A percentile compares a stretch with the other conserved stretches of the same genome.
Conservation (phyloP, 2,113 vertebrate species). For the Plecotus auritus region DNA sequence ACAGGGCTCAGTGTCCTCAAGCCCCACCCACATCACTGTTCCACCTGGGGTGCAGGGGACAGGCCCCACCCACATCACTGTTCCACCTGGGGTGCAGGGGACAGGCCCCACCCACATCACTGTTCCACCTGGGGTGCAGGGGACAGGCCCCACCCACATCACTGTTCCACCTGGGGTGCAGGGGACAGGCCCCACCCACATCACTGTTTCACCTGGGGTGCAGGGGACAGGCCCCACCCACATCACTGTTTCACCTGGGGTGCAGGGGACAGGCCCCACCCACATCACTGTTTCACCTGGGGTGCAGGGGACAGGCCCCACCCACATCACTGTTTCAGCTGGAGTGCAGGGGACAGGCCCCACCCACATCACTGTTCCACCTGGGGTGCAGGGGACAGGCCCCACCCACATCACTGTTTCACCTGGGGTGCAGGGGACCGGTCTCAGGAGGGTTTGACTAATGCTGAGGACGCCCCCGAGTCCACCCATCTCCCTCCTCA, state of each 20-base stretch:
- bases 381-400: neutral
- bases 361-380: neutral
- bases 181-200: accelerated
- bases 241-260: neutral
- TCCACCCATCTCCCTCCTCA: neutral
- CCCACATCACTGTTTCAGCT: neutral
- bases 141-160: accelerated
- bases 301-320: accelerated
- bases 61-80: accelerated
- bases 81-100: neutral
- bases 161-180: neutral
- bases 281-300: neutral
- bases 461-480: neutral
- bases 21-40: accelerated
- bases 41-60: neutral
- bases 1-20: neutral
- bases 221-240: accelerated
- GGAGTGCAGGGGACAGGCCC: accelerated
- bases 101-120: accelerated
- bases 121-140: neutral
- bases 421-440: too few species aligned
- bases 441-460: neutral
- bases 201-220: neutral
- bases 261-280: accelerated
- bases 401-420: neutral